Evolutionary conservation across 2,797 vertebrate species (phyloP).

Genomic region (Alauda arvensis): DNA sequence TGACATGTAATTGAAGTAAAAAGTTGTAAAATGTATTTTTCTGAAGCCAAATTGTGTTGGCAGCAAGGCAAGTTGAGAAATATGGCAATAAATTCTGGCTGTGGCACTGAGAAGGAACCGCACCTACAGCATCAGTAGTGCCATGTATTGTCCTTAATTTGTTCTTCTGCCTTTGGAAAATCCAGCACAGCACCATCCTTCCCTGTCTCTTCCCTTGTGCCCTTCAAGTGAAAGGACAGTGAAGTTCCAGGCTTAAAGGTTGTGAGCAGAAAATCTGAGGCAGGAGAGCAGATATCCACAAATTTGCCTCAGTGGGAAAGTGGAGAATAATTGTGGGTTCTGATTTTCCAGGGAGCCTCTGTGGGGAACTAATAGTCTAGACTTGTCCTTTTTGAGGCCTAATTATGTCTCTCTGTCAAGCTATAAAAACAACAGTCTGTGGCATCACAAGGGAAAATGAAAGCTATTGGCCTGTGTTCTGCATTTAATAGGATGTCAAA

Average conservation of each 20-base stretch:
- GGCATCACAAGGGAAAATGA: constrained; percentile 56
- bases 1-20: background rate
- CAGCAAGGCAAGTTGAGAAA: background rate
- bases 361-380: constrained; percentile 33
- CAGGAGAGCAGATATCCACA: background rate
- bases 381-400: constrained; percentile 60
- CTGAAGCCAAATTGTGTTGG: background rate
- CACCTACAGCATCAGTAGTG: background rate
- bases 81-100: background rate
- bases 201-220: background rate
- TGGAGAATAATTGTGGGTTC: constrained; percentile 20
- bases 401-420: constrained; percentile 65
- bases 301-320: constrained; percentile 17
- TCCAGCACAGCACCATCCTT: background rate
- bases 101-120: background rate
- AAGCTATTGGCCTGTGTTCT: constrained; percentile 59
- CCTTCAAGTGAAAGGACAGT: background rate
- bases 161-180: background rate
- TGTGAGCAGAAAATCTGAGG: background rate
- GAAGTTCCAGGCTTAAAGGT: background rate
- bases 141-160: background rate
- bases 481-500: constrained; percentile 65
- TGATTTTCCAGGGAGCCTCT: constrained; percentile 56
- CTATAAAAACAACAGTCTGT: constrained; percentile 36
- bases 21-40: background rate